These are phyloP conservation scores for Nebria brevicollis DNA, from an alignment of 2,888 invertebrate species.

Conservation along the genomic window DNA sequence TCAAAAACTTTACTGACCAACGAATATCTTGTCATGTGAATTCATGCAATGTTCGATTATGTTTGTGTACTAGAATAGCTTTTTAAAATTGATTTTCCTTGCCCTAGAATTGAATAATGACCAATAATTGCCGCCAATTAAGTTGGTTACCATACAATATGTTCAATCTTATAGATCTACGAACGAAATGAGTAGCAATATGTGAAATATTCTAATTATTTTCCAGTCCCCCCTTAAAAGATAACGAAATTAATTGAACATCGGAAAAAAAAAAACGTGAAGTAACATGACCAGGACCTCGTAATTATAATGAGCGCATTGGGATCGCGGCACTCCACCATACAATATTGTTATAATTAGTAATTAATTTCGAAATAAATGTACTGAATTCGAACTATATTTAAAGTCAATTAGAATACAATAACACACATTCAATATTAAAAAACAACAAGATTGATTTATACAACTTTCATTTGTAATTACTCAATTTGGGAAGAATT, in stretches of 20 bases:
- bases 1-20: too few relatives aligned
- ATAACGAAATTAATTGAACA: background rate
- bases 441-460: constrained; percentile 62
- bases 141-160: too few relatives aligned
- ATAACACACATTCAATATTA: constrained; percentile 61
- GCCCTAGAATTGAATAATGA: too few relatives aligned
- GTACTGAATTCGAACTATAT: constrained; percentile 60
- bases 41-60: too few relatives aligned
- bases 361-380: constrained; percentile 52
- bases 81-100: too few relatives aligned
- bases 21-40: too few relatives aligned
- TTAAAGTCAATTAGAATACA: constrained; percentile 61
- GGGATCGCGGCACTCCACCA: constrained; percentile 44
- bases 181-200: too few relatives aligned
- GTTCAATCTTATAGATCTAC: too few relatives aligned
- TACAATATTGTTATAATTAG: constrained; percentile 49
- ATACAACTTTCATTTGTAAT: constrained; percentile 57
- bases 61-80: too few relatives aligned
- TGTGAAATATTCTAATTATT: too few relatives aligned
- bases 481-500: constrained; percentile 57
- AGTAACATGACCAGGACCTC: background rate
- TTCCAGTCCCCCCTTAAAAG: background rate
- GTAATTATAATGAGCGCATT: background rate
- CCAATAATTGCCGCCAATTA: too few relatives aligned
- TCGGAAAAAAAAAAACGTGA: background rate